These are phyloP conservation scores for Axea sp. DNA, from an alignment of 2,888 invertebrate genomes.

Conservation along the genomic window DNA sequence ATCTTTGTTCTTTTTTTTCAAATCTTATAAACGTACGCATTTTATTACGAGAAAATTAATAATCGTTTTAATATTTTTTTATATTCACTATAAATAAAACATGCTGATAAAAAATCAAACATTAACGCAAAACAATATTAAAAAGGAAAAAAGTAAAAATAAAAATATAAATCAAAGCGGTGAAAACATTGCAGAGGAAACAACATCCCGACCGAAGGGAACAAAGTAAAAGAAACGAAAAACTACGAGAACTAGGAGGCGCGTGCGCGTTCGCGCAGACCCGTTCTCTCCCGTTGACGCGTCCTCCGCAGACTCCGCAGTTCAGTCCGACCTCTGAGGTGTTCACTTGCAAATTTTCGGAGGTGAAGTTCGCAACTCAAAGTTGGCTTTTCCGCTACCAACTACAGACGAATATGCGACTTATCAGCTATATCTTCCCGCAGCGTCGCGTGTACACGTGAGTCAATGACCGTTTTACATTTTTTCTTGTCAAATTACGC, in stretches of 20 bases:
- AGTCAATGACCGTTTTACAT: constrained; percentile 58
- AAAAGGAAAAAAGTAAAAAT: too few species aligned
- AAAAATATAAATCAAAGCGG: too few species aligned
- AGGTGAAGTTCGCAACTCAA: constrained; percentile 11
- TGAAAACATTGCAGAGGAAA: too few species aligned
- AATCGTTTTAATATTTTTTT: too few species aligned
- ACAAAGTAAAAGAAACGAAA: constrained; percentile 8
- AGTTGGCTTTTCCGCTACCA: constrained; percentile 13
- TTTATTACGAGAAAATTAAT: too few species aligned
- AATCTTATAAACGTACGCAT: too few species aligned
- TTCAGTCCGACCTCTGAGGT: constrained; percentile 31
- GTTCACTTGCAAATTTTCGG: constrained; percentile 42
- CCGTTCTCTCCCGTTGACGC: constrained; percentile 16
- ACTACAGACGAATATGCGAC: constrained; percentile 42
- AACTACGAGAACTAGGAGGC: constrained; percentile 27
- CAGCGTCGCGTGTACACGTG: constrained; percentile 62
- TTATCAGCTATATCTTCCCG: constrained; percentile 51
- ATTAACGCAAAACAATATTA: too few species aligned
- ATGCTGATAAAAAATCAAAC: too few species aligned
- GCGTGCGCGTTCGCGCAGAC: constrained; percentile 39
- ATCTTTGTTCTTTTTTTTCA: too few species aligned
- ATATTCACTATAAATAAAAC: too few species aligned
- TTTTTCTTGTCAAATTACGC: constrained; percentile 46
- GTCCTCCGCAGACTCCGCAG: constrained; percentile 47
- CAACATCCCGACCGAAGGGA: too few species aligned